Conservation (phyloP, 1,140 invertebrate genomes). For the Monochamus saltuarius region DNA sequence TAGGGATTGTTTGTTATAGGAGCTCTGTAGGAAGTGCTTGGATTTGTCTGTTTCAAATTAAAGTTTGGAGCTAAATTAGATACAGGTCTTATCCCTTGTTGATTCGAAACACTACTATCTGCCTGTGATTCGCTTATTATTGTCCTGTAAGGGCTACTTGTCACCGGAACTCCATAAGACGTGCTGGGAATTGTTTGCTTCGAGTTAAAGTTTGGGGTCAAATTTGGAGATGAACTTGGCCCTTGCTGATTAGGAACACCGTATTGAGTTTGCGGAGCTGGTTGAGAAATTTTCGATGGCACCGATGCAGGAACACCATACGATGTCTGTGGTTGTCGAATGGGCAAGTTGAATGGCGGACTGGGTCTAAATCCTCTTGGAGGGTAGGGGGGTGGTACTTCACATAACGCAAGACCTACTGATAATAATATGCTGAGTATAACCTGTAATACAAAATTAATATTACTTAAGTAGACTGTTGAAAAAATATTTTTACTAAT, state of each 20-base stretch:
- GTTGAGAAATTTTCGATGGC: not conserved
- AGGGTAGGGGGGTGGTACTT: slow-evolving; percentile 13
- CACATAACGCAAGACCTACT: not conserved
- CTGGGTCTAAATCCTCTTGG: slow-evolving; percentile 12
- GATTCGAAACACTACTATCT: not conserved
- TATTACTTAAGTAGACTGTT: too few species aligned
- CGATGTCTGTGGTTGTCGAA: not conserved
- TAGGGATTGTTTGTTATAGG: not conserved
- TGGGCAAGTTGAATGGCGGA: not conserved
- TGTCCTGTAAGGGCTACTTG: not conserved
- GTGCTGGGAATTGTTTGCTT: not conserved
- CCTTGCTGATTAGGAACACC: slow-evolving; percentile 12
- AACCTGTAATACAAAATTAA: slow-evolving; percentile 1
- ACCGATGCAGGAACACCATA: not conserved
- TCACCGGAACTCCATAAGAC: slow-evolving; percentile 4
- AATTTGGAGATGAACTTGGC: not conserved
- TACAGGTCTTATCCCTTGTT: not conserved
- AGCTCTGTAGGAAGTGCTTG: not conserved
- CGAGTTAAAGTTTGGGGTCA: not conserved
- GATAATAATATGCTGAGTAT: not conserved
- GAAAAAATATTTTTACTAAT: too few species aligned
- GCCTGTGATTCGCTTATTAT: too few species aligned
- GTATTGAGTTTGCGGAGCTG: slow-evolving; percentile 5
- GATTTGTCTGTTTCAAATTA: not conserved
- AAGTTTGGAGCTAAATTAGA: not conserved